Percentiles rank a stretch among this genome's conserved stretches.
Conservation (phyloP, 2,113 vertebrate species). For the Macrotus californicus region DNA sequence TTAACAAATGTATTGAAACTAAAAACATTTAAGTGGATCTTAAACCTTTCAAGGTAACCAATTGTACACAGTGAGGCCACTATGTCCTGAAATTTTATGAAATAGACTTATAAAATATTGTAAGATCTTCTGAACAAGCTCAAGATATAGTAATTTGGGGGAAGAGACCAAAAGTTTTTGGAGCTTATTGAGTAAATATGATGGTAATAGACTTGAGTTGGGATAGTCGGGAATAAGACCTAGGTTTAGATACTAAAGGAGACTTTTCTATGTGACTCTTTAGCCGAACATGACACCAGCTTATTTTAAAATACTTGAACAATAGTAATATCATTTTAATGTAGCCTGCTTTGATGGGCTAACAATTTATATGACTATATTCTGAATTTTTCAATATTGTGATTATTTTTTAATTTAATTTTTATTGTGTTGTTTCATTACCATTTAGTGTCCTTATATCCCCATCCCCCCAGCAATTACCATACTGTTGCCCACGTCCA, state of each 20-base stretch:
- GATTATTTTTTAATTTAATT: neutral
- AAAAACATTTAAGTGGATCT: neutral
- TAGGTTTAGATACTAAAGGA: neutral
- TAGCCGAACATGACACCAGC: neutral
- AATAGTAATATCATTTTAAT: neutral
- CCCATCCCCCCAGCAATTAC: no score
- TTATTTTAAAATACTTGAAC: neutral
- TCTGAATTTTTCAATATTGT: neutral
- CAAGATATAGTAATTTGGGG: neutral
- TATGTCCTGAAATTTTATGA: neutral
- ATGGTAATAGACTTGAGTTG: neutral
- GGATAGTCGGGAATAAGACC: neutral
- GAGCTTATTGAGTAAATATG: neutral
- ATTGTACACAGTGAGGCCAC: neutral
- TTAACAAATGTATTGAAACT: neutral
- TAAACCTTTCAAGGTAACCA: neutral
- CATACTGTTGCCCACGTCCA: no score
- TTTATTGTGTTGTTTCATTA: no score
- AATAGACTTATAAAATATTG: neutral
- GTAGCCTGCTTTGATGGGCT: neutral
- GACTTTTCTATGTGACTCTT: neutral
- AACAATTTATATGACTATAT: neutral
- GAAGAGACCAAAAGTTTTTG: neutral
- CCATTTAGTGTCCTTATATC: no score
- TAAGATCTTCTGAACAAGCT: neutral